These are phyloP conservation scores for Lepidurus apus DNA, from an alignment of 1,140 invertebrate genomes.

Conservation along the genomic window DNA sequence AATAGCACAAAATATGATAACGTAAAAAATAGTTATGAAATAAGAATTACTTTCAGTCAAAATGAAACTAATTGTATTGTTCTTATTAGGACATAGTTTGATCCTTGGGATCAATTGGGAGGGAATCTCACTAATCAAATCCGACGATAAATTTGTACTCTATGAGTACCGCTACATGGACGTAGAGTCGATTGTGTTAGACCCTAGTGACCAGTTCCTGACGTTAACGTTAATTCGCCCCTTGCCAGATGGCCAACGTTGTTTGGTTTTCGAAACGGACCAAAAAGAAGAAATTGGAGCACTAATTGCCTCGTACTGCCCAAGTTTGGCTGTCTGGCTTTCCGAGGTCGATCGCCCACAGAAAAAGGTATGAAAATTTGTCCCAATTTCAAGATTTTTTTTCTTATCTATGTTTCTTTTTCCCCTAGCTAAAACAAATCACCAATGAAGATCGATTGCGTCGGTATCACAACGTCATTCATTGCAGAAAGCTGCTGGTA, in stretches of 20 bases:
- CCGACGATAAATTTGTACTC: slow-evolving; percentile 81
- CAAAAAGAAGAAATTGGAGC: slow-evolving; percentile 87
- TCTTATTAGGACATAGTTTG: slow-evolving; percentile 49
- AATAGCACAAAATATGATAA: not conserved
- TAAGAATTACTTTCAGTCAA: too few relatives aligned
- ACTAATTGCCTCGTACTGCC: slow-evolving; percentile 85
- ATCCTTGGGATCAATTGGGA: slow-evolving; percentile 86
- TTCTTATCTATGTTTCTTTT: slow-evolving; percentile 23
- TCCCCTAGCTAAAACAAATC: slow-evolving; percentile 50
- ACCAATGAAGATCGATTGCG: slow-evolving; percentile 76
- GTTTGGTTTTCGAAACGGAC: slow-evolving; percentile 86
- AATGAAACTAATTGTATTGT: not conserved
- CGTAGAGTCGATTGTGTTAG: slow-evolving; percentile 83
- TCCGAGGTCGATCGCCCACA: slow-evolving; percentile 70
- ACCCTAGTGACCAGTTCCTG: slow-evolving; percentile 85
- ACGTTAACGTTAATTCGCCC: slow-evolving; percentile 66
- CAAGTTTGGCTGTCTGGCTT: slow-evolving; percentile 74
- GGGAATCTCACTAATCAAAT: slow-evolving; percentile 79
- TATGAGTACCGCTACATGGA: slow-evolving; percentile 82
- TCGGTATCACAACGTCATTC: slow-evolving; percentile 72
- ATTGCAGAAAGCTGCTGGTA: slow-evolving; percentile 70
- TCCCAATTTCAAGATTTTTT: not conserved
- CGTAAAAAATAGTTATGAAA: not conserved
- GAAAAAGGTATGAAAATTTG: slow-evolving; percentile 48
- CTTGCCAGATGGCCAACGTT: slow-evolving; percentile 65